Evolutionary conservation across 2,113 vertebrate genomes (phyloP).

Genomic region (Salminus brasiliensis): DNA sequence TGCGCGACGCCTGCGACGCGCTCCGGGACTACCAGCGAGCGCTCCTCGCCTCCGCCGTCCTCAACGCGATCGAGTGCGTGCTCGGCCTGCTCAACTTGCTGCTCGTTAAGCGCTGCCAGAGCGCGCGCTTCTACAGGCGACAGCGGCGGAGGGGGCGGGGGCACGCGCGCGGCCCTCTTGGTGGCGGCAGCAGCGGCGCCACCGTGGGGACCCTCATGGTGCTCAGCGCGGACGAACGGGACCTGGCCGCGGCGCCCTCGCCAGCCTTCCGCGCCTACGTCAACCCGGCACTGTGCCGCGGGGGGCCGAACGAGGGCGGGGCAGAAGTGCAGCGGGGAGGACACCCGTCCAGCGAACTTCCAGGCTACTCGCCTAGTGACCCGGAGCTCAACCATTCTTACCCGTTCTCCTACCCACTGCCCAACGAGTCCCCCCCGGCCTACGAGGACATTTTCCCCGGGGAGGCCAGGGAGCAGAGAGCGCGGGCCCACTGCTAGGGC

Average conservation of each 20-base stretch:
- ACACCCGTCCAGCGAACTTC: slow-evolving; percentile 91
- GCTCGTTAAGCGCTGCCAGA: slow-evolving; percentile 86
- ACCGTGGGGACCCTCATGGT: not conserved
- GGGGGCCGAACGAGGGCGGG: slow-evolving; percentile 81
- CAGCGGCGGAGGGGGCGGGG: slow-evolving; percentile 72
- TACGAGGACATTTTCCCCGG: slow-evolving; percentile 91
- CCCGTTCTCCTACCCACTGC: slow-evolving; percentile 87
- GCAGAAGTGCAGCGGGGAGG: slow-evolving; percentile 88
- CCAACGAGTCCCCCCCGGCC: slow-evolving; percentile 84
- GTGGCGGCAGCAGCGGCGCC: not conserved
- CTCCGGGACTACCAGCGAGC: slow-evolving; percentile 88
- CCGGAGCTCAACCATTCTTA: slow-evolving; percentile 87
- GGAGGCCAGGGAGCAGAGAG: slow-evolving; percentile 73
- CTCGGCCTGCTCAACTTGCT: slow-evolving; percentile 88
- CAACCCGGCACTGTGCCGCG: slow-evolving; percentile 84
- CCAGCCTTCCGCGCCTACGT: slow-evolving; percentile 76
- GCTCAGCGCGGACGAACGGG: not conserved
- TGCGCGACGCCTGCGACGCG: slow-evolving; percentile 81
- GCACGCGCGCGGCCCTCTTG: not conserved
- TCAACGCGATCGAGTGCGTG: slow-evolving; percentile 91
- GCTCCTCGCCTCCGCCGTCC: slow-evolving; percentile 89
- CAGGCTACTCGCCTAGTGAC: slow-evolving; percentile 88
- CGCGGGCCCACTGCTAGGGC: slow-evolving; percentile 25
- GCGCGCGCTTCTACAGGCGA: slow-evolving; percentile 81
- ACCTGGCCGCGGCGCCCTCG: not conserved